Evolutionary conservation across 2,888 invertebrate genomes (phyloP).

Genomic region (Erebia palarica): DNA sequence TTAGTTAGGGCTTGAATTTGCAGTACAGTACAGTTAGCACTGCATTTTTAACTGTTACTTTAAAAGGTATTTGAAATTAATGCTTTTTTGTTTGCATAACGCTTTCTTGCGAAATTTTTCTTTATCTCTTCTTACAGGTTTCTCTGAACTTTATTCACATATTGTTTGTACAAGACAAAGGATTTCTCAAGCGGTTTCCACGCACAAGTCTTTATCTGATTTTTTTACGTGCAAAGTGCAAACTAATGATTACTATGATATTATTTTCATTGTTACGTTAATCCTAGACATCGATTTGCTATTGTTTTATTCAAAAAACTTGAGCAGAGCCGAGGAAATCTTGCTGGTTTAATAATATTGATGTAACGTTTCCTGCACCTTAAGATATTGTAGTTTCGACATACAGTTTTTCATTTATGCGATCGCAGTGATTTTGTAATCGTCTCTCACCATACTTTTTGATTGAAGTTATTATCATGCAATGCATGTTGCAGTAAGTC

Average conservation of each 20-base stretch:
- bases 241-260: slow-evolving; percentile 1
- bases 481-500: slow-evolving; percentile 26
- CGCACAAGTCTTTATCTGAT: slow-evolving; percentile 30
- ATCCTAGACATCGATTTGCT: not conserved
- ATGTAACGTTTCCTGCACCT: slow-evolving; percentile 6
- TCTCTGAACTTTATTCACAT: slow-evolving; percentile 32
- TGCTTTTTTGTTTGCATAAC: slow-evolving; percentile 16
- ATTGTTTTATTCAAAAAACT: not conserved
- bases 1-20: too few relatives aligned
- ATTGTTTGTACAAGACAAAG: slow-evolving; percentile 42
- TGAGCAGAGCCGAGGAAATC: not conserved
- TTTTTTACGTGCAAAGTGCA: slow-evolving; percentile 14
- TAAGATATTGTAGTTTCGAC: slow-evolving; percentile 22
- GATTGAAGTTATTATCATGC: slow-evolving; percentile 31
- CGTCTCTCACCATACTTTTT: slow-evolving; percentile 35
- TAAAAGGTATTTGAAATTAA: slow-evolving; percentile 8
- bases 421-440: slow-evolving; percentile 56
- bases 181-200: slow-evolving; percentile 59
- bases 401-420: slow-evolving; percentile 8
- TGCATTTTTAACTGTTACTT: not conserved
- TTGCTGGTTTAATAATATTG: slow-evolving; percentile 1
- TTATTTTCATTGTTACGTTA: not conserved
- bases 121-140: slow-evolving; percentile 20
- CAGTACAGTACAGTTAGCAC: not conserved
- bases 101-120: slow-evolving; percentile 26